Evolutionary conservation across 2,888 invertebrate genomes (phyloP), one percentile per base, ranked within the genome.

Genomic region (Glyphotaelius pellucidus): DNA sequence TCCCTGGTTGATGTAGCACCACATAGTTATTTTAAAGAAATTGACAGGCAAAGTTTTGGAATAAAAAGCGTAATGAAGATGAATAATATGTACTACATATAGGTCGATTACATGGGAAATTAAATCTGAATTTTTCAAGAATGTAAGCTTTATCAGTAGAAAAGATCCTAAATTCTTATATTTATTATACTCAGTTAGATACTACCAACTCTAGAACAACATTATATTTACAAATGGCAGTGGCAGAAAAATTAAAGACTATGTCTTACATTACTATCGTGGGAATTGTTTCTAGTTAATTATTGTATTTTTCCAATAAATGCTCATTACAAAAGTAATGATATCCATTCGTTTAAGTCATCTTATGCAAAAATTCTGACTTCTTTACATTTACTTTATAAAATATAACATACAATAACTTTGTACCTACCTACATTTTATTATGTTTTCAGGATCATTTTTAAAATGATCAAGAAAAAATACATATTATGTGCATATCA

Each of bases 191-290:
- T 90, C 47, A 80, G 80, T 84, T 90, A 47, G 30, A 52, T 80
- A 83, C 83, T 89, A 84, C 81, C 89, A 89, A 84, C 89, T 80
- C 89, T 84, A 89, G 84, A 91, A 91, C 84, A 89, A 91, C 47
- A 85, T 83, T 47, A 91, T 91, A 91, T 91, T 84, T 91, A 91
- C 89, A 88, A 91, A 93, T 93, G 93, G 93, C 93, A 93, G 93
- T 93, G 93, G 92, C 93, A 91, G 92, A 93, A 92, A 89, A 91
- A 90, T 90, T 92, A 91, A 92, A 47, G 89, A 67, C 93, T 93
- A 93, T 91, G 25, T 86, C 91, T 93, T 92, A 92, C 80, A 42
- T n/a, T 38, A 52, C 80, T 81, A 83, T 86, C 42, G 35, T 52
- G 93, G 91, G 92, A 91, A 91, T 92, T 93, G 88, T 92, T 92